phyloP scores from a whole-genome alignment of 2,888 invertebrate species.

The Apomyelois bistriatella region DNA sequence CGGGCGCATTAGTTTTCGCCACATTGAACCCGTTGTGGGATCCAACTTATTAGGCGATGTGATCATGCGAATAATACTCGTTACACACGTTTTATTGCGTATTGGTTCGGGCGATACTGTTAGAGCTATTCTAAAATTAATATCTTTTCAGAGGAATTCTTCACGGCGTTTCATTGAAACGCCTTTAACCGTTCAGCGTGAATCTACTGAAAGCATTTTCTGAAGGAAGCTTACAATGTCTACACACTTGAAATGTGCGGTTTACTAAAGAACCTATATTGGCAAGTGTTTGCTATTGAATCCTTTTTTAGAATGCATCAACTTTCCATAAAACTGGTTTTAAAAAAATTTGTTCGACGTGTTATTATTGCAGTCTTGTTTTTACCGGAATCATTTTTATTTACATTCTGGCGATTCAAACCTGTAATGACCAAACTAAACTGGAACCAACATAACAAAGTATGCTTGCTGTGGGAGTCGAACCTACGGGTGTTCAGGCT shows the following conservation, averaged over 20 bases:
- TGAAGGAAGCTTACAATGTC: conserved; percentile 7
- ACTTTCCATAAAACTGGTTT: no score
- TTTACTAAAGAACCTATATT: conserved; percentile 12
- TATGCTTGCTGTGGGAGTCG: no score
- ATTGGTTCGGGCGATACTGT: conserved; percentile 58
- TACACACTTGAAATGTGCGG: conserved; percentile 9
- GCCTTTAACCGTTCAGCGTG: conserved; percentile 16
- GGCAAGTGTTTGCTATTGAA: conserved; percentile 9
- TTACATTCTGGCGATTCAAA: no score
- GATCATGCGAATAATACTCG: conserved; percentile 76
- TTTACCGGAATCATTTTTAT: no score
- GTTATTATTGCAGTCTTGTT: no score
- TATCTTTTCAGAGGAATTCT: conserved; percentile 31
- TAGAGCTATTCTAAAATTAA: conserved; percentile 45
- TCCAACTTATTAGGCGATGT: conserved; percentile 77
- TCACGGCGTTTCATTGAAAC: conserved; percentile 17
- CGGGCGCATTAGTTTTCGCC: conserved; percentile 66
- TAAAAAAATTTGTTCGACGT: no score
- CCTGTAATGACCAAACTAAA: no score
- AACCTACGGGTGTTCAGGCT: no score
- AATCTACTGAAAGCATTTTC: conserved; percentile 14
- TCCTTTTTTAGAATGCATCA: not conserved
- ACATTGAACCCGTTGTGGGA: conserved; percentile 72
- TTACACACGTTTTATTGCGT: conserved; percentile 75
- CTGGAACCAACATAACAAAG: no score